phyloP scores from a whole-genome alignment of 2,797 vertebrate species.

The Buceros bicornis region DNA sequence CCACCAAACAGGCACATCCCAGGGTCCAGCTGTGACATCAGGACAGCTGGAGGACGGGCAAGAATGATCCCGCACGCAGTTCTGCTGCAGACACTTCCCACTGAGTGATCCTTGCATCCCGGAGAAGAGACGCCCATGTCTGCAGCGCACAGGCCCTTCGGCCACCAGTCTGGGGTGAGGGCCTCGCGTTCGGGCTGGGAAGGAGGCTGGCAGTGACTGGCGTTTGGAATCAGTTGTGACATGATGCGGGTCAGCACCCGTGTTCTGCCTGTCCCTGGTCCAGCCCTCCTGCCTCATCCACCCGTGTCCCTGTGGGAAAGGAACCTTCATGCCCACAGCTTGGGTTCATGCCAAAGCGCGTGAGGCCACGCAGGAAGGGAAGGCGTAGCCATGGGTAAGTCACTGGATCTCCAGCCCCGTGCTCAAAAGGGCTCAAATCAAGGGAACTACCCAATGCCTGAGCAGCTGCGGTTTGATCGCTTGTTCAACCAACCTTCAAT shows the following conservation, averaged over 20 bases:
- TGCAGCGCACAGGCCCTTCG: fast-evolving
- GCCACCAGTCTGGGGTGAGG: not conserved
- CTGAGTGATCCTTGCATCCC: not conserved
- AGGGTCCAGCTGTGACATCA: not conserved
- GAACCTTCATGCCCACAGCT: not conserved
- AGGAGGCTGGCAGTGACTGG: not conserved
- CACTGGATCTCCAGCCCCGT: not conserved
- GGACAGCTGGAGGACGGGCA: not conserved
- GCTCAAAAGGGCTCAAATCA: not conserved
- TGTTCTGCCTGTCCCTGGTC: not conserved
- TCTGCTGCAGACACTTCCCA: not conserved
- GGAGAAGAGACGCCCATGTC: fast-evolving
- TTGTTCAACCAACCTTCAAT: not conserved
- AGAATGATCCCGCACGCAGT: not conserved
- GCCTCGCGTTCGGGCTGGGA: not conserved
- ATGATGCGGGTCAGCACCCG: not conserved
- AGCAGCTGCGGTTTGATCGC: not conserved
- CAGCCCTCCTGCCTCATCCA: not conserved
- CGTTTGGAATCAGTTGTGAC: not conserved
- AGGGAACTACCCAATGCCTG: not conserved
- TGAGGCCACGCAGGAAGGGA: not conserved
- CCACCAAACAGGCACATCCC: not conserved
- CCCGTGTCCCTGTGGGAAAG: not conserved
- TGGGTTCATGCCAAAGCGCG: not conserved
- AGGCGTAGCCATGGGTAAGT: not conserved